Evolutionary conservation across 2,888 invertebrate species (phyloP).

Genomic region (Proisotoma minuta): DNA sequence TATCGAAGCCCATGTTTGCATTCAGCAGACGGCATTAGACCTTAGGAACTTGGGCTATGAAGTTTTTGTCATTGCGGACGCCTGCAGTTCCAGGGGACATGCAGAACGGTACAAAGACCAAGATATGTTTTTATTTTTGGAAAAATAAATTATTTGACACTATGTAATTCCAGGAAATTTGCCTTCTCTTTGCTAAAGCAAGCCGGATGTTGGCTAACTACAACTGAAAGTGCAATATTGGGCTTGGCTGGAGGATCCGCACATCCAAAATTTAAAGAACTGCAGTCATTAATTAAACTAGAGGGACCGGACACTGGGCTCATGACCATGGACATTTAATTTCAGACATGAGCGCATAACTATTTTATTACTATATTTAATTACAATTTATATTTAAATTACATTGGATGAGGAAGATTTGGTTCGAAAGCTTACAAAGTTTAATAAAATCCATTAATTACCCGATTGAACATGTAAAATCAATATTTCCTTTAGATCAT

Average conservation of each 20-base stretch:
- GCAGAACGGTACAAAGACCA: slow-evolving; percentile 51
- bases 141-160: not conserved
- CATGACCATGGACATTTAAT: slow-evolving; percentile 17
- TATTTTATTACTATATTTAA: too few relatives aligned
- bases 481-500: too few relatives aligned
- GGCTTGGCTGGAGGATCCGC: slow-evolving; percentile 56
- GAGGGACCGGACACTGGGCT: slow-evolving; percentile 56
- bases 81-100: slow-evolving; percentile 55
- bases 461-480: too few relatives aligned
- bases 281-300: slow-evolving; percentile 56
- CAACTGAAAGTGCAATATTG: slow-evolving; percentile 57
- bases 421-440: too few relatives aligned
- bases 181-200: slow-evolving; percentile 56
- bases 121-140: not conserved
- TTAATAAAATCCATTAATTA: too few relatives aligned
- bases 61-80: slow-evolving; percentile 59
- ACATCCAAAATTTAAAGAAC: slow-evolving; percentile 57
- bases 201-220: slow-evolving; percentile 57
- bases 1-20: slow-evolving; percentile 59
- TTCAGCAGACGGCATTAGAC: slow-evolving; percentile 58
- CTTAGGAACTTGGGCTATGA: slow-evolving; percentile 53
- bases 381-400: too few relatives aligned
- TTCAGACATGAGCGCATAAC: too few relatives aligned
- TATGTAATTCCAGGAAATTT: slow-evolving; percentile 50
- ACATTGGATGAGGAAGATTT: too few relatives aligned